A percentile compares a stretch with the other conserved stretches of the same genome.
These are phyloP conservation scores for Dicrostonyx torquatus DNA, from an alignment of 2,797 vertebrate genomes.

Conservation along the genomic window DNA sequence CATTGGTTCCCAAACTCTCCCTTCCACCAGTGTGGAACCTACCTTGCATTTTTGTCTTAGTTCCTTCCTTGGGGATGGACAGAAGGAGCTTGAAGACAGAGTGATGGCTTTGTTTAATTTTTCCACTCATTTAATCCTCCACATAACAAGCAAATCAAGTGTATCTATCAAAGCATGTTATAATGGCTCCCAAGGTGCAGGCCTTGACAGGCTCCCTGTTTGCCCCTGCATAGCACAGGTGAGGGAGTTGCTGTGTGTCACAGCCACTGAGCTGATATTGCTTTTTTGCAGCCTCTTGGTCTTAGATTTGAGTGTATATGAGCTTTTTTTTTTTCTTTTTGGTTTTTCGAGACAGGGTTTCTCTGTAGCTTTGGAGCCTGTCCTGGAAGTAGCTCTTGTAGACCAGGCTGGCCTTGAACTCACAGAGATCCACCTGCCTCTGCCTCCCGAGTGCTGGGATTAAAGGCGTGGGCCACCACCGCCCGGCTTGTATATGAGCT, in stretches of 20 bases:
- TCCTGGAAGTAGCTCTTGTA: too few relatives aligned
- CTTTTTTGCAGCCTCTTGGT: background rate
- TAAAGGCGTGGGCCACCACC: too few relatives aligned
- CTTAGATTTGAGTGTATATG: background rate
- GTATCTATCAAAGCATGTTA: background rate
- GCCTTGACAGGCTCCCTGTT: background rate
- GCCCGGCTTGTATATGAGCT: too few relatives aligned
- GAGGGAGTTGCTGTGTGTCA: background rate
- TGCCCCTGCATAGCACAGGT: background rate
- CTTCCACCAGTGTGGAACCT: background rate
- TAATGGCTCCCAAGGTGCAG: background rate
- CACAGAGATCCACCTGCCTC: too few relatives aligned
- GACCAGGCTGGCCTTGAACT: too few relatives aligned
- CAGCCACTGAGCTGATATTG: background rate
- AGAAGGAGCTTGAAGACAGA: background rate
- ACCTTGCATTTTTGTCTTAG: background rate
- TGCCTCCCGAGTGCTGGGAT: too few relatives aligned
- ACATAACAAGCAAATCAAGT: background rate
- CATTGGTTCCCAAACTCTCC: background rate
- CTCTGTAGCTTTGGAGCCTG: too few relatives aligned
- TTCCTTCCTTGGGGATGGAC: conserved; percentile 28
- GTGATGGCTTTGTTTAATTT: background rate
- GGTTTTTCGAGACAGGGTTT: too few relatives aligned
- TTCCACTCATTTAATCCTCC: conserved; percentile 15
- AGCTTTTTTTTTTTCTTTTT: too few relatives aligned